Evolutionary conservation across 2,888 invertebrate species (phyloP).

Genomic region (Andrena praecox): DNA sequence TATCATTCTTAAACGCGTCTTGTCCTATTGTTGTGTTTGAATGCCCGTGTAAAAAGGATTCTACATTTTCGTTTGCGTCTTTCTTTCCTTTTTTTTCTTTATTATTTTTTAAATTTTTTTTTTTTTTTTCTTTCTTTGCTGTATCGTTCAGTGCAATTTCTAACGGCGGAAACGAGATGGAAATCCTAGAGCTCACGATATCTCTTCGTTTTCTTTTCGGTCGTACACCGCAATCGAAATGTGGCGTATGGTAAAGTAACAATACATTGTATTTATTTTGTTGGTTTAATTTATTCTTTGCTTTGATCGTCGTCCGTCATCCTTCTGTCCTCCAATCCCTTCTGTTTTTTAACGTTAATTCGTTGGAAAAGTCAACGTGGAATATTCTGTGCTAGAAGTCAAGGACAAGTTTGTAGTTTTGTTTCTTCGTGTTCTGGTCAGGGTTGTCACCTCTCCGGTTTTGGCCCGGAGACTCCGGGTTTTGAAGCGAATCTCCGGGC

Average conservation of each 20-base stretch:
- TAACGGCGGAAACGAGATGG: conserved; percentile 22
- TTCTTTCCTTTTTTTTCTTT: conserved; percentile 16
- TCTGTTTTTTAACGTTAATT: conserved; percentile 5
- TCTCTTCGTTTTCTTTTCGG: conserved; percentile 61
- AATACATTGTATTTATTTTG: conserved; percentile 81
- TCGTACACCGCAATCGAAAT: conserved; percentile 69
- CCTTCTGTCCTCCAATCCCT: conserved; percentile 14
- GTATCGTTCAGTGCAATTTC: conserved; percentile 25
- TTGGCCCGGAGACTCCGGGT: too few species aligned
- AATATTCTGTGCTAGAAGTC: not conserved
- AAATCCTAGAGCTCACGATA: conserved; percentile 39
- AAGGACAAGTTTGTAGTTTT: not conserved
- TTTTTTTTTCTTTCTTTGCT: conserved; percentile 24
- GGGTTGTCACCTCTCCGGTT: too few species aligned
- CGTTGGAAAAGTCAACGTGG: not conserved
- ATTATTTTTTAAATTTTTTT: conserved; percentile 16
- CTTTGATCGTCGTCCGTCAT: conserved; percentile 55
- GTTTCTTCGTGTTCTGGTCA: not conserved
- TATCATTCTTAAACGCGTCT: conserved; percentile 55
- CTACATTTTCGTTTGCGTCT: conserved; percentile 30
- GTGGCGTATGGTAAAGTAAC: conserved; percentile 76
- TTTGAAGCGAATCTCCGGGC: too few species aligned
- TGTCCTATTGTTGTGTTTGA: conserved; percentile 55
- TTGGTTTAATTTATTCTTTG: conserved; percentile 77
- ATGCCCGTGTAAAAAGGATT: conserved; percentile 30